Evolutionary conservation across 2,888 invertebrate genomes (phyloP), one percentile per base, ranked within the genome.

Genomic region (Philhelius pedissequus): DNA sequence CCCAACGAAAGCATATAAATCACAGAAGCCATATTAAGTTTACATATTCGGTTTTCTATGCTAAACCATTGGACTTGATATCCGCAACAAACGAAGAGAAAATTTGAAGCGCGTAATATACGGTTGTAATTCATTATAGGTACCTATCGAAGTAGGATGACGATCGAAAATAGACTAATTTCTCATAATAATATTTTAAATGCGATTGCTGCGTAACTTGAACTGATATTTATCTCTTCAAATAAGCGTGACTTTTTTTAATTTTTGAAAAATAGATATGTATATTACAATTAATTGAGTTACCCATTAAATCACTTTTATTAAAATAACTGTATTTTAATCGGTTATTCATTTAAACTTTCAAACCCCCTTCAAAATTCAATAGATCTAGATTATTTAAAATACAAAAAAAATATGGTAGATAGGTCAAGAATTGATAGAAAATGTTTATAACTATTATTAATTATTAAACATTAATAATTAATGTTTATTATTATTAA

Each of bases 1-100:
- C 80, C 58, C 5, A 88, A 77, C 4, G 78, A 58, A 7, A 87
- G 20, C 69, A 87, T 88, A 64, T 87, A 86, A 25, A 86, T 25
- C 30, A 86, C 50, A 48, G 87, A 86, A 22, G 75, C 75, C 18
- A 88, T 15, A 13, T 88, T 82, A 15, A 88, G 18, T 35, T 86
- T 84, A 76, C 84, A 89, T 40, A 86, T 87, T 11, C 78, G 86
- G 2, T 68, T 71, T 56, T 76, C 86, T 1, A 35, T 38, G 48
- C 87, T 86, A 54, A 87, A 87, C 81, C 87, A 86, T 54, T 88
- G 87, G 13, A 88, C 25, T 50, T 89, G 88, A 62, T 88, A 89
- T 30, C 89, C 88, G 22, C 80, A 87, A 50, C 82, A 30, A 32
- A 88, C 52, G 13, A 87, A 86, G 25, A 88, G 86, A 7, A 80